These are phyloP conservation scores for Mactromeris polynyma DNA, from an alignment of 2,888 invertebrate genomes.

Conservation along the genomic window DNA sequence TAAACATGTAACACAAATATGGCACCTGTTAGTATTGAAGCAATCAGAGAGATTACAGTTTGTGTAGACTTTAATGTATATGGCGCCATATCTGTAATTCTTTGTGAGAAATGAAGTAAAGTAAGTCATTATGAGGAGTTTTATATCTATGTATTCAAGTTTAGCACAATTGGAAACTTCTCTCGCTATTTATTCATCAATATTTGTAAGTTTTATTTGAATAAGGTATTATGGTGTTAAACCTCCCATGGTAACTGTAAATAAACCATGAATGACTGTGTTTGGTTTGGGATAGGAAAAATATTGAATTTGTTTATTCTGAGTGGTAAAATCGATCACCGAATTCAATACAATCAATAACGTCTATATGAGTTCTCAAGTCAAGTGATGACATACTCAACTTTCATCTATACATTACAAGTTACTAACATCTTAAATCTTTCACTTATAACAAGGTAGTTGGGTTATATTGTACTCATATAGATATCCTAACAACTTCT, in stretches of 20 bases:
- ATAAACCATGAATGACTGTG: slow-evolving; percentile 17
- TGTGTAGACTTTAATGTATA: background rate
- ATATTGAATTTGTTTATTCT: slow-evolving; percentile 26
- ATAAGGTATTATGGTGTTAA: slow-evolving; percentile 44
- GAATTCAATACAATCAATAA: slow-evolving; percentile 4
- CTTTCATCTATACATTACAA: background rate
- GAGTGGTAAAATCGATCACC: slow-evolving; percentile 19
- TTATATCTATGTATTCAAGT: background rate
- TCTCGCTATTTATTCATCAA: slow-evolving; percentile 14
- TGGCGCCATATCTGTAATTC: background rate
- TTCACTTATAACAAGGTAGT: background rate
- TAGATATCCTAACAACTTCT: no score
- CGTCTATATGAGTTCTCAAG: background rate
- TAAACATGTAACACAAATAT: background rate
- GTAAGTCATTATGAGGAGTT: background rate
- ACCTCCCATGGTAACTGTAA: slow-evolving; percentile 47
- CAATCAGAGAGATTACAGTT: no score
- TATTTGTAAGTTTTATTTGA: slow-evolving; percentile 38
- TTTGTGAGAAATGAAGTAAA: background rate
- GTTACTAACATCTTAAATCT: background rate
- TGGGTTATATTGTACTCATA: no score
- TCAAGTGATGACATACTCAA: background rate
- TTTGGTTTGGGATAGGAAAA: slow-evolving; percentile 27
- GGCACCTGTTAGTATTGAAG: background rate
- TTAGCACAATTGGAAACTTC: background rate